Evolutionary conservation across 2,797 vertebrate species (phyloP), one percentile per base, ranked within the genome.

Genomic region (Pelobates cultripes): DNA sequence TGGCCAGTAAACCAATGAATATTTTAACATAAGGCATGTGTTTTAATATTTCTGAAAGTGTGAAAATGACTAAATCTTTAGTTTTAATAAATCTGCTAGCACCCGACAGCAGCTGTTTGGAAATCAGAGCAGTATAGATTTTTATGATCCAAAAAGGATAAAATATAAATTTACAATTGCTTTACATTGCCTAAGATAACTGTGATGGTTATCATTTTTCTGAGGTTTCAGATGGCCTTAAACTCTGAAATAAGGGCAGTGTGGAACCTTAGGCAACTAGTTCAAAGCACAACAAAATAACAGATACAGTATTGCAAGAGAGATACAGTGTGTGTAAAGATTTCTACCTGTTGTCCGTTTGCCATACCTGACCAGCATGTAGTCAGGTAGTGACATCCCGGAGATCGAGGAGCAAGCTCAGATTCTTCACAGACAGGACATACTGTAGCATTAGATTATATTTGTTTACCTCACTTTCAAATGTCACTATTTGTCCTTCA

Each of bases 61-160:
- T 87, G 53, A 90, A 91, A 89, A 92, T 90, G 88, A 92, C 89
- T 84, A 82, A 88, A 40, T 28, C 53, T 51, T 74, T 47, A 70
- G 43, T 70, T 90, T 90, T 86, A 90, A 86, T 91, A 92, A 91
- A 94, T 92, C 89, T 91, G 86, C 87, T 92, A 91, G 86, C 88
- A 88, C 89, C 85, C 8, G 82, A 67, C 45, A 87, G 79, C 90
- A 92, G 88, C 89, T 90, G 89, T 85, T 91, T 90, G 84, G 86
- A 88, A 91, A 77, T 90, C 47, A 5, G 84, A 86, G 15, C 74
- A 88, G 61, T 85, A 71, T 79, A 91, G 85, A 60, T 69, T 80
- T 73, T 42, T 51, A 53, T 64, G 42, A 80, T 44, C 43, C 41
- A 13, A 51, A 51, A 14, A 28, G 14, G 12, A 70, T 40, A 9